These are phyloP conservation scores for Pinna nobilis DNA, from an alignment of 1,140 invertebrate genomes.

Conservation along the genomic window DNA sequence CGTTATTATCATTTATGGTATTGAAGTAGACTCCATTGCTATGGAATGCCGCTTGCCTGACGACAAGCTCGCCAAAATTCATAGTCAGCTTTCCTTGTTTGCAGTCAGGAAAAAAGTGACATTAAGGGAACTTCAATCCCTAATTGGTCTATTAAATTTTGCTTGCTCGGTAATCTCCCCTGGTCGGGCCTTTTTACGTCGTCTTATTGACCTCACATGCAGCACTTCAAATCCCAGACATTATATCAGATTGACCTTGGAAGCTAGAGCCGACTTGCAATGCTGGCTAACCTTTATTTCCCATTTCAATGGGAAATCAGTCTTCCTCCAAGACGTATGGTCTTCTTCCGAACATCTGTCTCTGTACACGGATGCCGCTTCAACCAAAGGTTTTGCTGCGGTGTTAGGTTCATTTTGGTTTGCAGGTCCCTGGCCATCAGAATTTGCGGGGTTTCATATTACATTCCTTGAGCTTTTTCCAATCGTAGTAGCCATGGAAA, in stretches of 20 bases:
- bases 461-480: conserved; percentile 23
- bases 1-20: conserved; percentile 10
- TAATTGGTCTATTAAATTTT: conserved; percentile 40
- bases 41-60: conserved; percentile 26
- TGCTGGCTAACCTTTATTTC: conserved; percentile 6
- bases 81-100: not conserved
- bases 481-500: conserved; percentile 28
- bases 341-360: conserved; percentile 1
- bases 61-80: conserved; percentile 32
- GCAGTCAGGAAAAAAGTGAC: not conserved
- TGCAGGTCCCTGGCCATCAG: not conserved
- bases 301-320: conserved; percentile 36
- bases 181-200: conserved; percentile 29
- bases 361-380: conserved; percentile 29
- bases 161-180: conserved; percentile 29
- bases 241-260: conserved; percentile 8
- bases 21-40: conserved; percentile 30
- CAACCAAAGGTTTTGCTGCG: conserved; percentile 7
- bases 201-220: conserved; percentile 35
- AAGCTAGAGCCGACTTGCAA: conserved; percentile 11
- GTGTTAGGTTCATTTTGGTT: conserved; percentile 21
- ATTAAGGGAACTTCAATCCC: conserved; percentile 28
- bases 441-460: not conserved
- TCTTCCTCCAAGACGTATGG: conserved; percentile 24
- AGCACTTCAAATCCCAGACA: conserved; percentile 4